Base-by-base conservation (phyloP, 2,797 vertebrate species). In the Astyanax mexicanus region DNA sequence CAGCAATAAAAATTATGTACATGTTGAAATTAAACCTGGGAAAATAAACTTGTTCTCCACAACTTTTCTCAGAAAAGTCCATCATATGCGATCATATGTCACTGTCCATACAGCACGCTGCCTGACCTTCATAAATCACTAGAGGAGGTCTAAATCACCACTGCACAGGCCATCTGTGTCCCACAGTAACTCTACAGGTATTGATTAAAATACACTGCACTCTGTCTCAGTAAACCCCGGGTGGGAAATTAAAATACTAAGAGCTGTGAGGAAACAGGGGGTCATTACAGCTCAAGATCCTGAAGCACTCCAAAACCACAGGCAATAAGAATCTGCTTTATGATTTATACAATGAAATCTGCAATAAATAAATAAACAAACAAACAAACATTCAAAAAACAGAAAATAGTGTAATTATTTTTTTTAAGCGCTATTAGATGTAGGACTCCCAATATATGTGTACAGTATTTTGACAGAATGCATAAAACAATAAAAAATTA, bases 161-260 rank as follows among this genome's bases (percentile, higher is more conserved):
- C 21, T 64, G 75, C 25, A 61, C 47, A 29, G 44, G 38, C 82
- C 82, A 87, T 81, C 84, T 87, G 85, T 76, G 73, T 25, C 51
- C 54, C 75, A 58, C 23, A 72, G 23, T 71, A 70, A 69, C 81
- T 69, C 85, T 74, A 80, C 81, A 79, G 82, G 82, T 80, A 80
- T 74, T 83, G 68, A 84, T 84, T 85, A 87, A 85, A 83, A 73
- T 70, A 23, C 79, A 64, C 78, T 73, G 38, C 73, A 79, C 69
- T 32, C 67, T 3, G 55, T 72, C 74, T 65, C 37, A n/a, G 38
- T 12, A 13, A 38, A 60, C 79, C 69, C 49, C 25, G 64, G 76
- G 84, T 55, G 82, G 81, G 81, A 74, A 74, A 83, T 85, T 84
- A 83, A 84, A 84, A 84, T 61, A 67, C 45, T 25, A 12, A 67